Evolutionary conservation across 2,797 vertebrate species (phyloP).

Genomic region (Chaetophractus vellerosus): DNA sequence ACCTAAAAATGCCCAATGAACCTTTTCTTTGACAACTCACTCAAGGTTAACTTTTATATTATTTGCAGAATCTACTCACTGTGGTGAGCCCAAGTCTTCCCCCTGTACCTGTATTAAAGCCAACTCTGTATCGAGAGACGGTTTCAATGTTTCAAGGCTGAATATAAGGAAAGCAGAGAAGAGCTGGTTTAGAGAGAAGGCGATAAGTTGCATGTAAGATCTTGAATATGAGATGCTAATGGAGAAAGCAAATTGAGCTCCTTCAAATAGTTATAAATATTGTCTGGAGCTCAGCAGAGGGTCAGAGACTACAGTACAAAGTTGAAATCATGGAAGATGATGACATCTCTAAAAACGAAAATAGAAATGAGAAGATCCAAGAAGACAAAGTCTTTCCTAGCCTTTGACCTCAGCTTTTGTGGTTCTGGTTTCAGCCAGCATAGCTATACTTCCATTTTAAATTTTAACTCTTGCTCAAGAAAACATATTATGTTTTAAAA

Average conservation of each 20-base stretch:
- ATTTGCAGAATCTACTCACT: not conserved
- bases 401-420: not conserved
- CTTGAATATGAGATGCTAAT: not conserved
- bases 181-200: not conserved
- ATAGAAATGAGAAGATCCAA: not conserved
- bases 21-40: not conserved
- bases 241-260: not conserved
- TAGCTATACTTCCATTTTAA: not conserved
- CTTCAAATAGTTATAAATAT: not conserved
- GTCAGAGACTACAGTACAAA: not conserved
- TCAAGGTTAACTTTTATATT: not conserved
- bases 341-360: not conserved
- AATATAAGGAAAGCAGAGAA: not conserved
- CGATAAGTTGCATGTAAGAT: not conserved
- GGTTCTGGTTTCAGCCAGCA: not conserved
- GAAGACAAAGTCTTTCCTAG: not conserved
- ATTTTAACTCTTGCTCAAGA: not conserved
- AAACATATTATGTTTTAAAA: conserved; percentile 54
- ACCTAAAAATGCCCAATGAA: not conserved
- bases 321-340: not conserved
- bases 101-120: not conserved
- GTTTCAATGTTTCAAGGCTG: not conserved
- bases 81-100: not conserved
- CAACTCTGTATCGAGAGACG: not conserved
- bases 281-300: not conserved